Evolutionary conservation across 2,888 invertebrate genomes (phyloP).

Genomic region (Escarpia spicata): DNA sequence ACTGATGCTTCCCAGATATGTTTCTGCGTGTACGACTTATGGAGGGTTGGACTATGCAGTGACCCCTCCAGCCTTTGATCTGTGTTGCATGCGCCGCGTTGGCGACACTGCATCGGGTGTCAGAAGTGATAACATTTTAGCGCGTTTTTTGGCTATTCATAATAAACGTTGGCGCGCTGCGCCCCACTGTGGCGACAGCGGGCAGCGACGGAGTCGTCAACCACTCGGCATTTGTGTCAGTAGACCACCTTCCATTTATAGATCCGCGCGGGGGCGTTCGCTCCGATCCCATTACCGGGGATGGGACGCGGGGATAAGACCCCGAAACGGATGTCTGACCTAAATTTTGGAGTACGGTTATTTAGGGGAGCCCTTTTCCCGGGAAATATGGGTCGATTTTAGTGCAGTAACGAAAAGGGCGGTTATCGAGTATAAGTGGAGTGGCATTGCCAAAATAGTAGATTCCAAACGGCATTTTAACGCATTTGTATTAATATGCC

Average conservation of each 20-base stretch:
- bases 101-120: too few species aligned
- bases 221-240: too few species aligned
- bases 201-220: too few species aligned
- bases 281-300: background rate
- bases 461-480: background rate
- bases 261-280: background rate
- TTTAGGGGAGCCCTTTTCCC: background rate
- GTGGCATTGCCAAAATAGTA: background rate
- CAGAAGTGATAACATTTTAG: too few species aligned
- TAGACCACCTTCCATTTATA: background rate
- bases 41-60: too few species aligned
- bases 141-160: too few species aligned
- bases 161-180: too few species aligned
- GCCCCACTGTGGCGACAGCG: too few species aligned
- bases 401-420: background rate
- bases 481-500: background rate
- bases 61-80: too few species aligned
- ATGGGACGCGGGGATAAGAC: background rate
- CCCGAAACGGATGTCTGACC: background rate
- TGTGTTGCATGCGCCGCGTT: too few species aligned
- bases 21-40: too few species aligned
- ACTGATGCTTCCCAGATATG: too few species aligned
- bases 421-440: background rate
- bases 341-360: background rate
- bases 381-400: background rate